These are phyloP conservation scores for Pandion haliaetus DNA, from an alignment of 2,113 vertebrate genomes.

Conservation along the genomic window DNA sequence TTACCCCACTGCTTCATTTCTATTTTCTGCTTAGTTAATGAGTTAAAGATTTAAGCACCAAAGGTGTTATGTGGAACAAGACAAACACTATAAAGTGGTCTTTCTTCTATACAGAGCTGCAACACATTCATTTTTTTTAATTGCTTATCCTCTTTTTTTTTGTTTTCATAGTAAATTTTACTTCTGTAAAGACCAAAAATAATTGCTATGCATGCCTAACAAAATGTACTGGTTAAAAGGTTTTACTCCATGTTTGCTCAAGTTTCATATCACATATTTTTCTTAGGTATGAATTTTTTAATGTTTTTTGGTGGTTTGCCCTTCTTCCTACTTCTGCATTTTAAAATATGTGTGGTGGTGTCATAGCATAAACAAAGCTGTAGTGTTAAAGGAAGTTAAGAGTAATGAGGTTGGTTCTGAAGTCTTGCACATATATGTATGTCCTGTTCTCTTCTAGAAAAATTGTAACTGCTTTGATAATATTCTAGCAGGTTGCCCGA, in stretches of 20 bases:
- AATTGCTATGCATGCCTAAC: background rate
- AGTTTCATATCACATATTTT: background rate
- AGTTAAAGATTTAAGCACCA: background rate
- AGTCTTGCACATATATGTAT: background rate
- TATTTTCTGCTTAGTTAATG: background rate
- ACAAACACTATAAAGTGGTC: background rate
- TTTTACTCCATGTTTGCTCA: background rate
- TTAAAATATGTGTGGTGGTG: background rate
- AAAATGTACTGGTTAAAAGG: background rate
- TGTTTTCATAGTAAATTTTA: background rate
- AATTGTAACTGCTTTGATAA: background rate
- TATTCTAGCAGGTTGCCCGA: background rate
- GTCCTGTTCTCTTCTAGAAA: background rate
- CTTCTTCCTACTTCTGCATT: background rate
- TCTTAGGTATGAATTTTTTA: background rate
- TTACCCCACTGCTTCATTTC: background rate
- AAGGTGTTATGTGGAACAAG: background rate
- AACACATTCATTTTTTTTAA: rapidly evolving
- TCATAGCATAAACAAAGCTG: background rate
- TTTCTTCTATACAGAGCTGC: background rate
- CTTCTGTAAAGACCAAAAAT: background rate
- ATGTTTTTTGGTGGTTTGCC: background rate
- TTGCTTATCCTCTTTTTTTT: background rate
- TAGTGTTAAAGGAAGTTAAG: background rate
- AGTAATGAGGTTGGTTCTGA: background rate